Conservation (phyloP, 1,140 invertebrate species). For the Drosophila equinoxialis region DNA sequence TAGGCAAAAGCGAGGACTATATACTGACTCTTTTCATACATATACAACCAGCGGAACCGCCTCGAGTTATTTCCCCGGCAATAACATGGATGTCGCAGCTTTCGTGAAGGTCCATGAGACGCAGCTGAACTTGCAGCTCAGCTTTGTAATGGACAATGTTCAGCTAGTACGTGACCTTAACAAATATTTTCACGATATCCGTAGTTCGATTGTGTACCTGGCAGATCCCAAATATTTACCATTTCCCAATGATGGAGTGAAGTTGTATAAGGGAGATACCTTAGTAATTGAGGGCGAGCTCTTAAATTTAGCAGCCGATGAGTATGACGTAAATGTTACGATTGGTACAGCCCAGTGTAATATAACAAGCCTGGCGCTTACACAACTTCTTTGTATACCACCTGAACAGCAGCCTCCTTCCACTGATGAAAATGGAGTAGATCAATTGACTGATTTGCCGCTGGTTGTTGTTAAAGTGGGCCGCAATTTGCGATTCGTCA, state of each 20-base stretch:
- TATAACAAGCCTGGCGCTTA: conserved; percentile 94
- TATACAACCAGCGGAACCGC: conserved; percentile 48
- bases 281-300: conserved; percentile 97
- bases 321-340: conserved; percentile 96
- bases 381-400: conserved; percentile 95
- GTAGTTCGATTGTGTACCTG: conserved; percentile 92
- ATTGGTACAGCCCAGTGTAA: conserved; percentile 95
- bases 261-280: conserved; percentile 96
- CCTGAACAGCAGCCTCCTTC: conserved; percentile 92
- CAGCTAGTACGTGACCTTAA: conserved; percentile 93
- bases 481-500: conserved; percentile 91
- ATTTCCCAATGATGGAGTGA: conserved; percentile 91
- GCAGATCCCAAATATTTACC: conserved; percentile 96
- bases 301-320: conserved; percentile 94
- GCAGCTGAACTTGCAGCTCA: conserved; percentile 89
- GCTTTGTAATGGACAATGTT: conserved; percentile 98
- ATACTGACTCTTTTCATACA: conserved; percentile 46
- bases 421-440: conserved; percentile 93
- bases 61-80: conserved; percentile 39
- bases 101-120: conserved; percentile 83
- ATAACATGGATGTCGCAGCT: conserved; percentile 60
- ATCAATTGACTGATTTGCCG: conserved; percentile 89
- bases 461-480: conserved; percentile 96
- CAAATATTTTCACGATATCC: conserved; percentile 91
- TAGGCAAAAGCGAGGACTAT: conserved; percentile 26